Conservation (phyloP, 2,113 vertebrate genomes). For the Psilopogon haemacephalus region DNA sequence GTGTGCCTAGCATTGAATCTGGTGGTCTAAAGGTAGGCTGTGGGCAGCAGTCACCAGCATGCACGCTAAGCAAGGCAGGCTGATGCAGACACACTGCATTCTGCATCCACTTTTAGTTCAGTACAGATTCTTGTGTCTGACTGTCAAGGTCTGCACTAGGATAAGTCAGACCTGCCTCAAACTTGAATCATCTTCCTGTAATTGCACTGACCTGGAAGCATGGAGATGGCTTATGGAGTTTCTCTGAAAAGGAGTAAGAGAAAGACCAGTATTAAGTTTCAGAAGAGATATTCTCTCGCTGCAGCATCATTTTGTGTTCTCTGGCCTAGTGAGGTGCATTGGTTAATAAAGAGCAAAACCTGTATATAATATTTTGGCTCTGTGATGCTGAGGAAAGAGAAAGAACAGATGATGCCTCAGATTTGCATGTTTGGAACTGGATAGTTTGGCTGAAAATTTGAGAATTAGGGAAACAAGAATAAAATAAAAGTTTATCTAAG, state of each 20-base stretch:
- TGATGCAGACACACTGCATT: background rate
- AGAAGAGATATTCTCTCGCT: background rate
- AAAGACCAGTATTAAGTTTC: background rate
- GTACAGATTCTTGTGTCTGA: background rate
- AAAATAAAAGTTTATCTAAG: background rate
- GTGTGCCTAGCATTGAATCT: background rate
- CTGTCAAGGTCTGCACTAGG: background rate
- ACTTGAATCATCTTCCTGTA: background rate
- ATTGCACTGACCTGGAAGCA: background rate
- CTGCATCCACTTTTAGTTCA: rapidly evolving
- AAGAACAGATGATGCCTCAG: background rate
- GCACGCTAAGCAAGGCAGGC: background rate
- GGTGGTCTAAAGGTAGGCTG: background rate
- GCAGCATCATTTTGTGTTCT: background rate
- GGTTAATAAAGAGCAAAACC: background rate
- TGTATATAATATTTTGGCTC: background rate
- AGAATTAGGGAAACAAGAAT: background rate
- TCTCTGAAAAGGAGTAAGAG: background rate
- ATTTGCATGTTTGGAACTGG: background rate
- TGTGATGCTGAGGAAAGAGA: background rate
- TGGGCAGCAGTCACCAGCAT: background rate
- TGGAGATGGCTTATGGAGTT: background rate
- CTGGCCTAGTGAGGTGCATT: background rate
- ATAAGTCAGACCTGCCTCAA: background rate
- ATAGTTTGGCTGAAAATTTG: background rate